Evolutionary conservation across 1,140 invertebrate genomes (phyloP).

Genomic region (Copidosoma floridanum): DNA sequence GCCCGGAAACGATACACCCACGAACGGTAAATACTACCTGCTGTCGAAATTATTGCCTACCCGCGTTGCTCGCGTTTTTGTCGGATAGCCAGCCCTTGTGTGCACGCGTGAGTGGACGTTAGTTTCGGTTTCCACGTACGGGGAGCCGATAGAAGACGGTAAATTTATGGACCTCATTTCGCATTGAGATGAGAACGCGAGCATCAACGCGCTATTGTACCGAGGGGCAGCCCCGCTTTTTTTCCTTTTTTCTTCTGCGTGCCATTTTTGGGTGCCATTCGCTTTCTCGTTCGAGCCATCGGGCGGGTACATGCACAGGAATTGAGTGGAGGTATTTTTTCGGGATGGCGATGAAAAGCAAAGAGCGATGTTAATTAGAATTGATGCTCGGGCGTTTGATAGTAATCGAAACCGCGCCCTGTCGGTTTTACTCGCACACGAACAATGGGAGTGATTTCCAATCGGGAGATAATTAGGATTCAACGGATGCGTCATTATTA

Average conservation of each 20-base stretch:
- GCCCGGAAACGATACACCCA: constrained; percentile 27
- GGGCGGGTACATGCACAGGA: too few relatives aligned
- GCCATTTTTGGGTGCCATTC: too few relatives aligned
- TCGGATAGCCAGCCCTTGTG: not conserved
- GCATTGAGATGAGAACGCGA: constrained; percentile 13
- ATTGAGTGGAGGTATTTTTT: too few relatives aligned
- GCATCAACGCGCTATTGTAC: not conserved
- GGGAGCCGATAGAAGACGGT: not conserved
- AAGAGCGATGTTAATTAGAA: too few relatives aligned
- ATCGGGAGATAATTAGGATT: too few relatives aligned
- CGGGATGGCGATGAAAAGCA: too few relatives aligned
- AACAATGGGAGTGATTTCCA: too few relatives aligned
- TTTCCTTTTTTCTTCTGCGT: not conserved
- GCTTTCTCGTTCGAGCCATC: too few relatives aligned
- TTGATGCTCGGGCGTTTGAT: too few relatives aligned
- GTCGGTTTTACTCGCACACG: too few relatives aligned
- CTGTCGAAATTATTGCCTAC: constrained; percentile 12
- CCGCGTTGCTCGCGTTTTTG: not conserved
- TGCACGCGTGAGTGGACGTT: not conserved
- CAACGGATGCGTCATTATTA: too few relatives aligned
- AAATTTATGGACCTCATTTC: constrained; percentile 22
- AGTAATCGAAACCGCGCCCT: too few relatives aligned
- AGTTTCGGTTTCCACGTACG: not conserved
- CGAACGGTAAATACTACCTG: constrained; percentile 28
- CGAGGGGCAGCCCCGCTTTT: not conserved